Evolutionary conservation across 92 coral and sea anemone genomes (phyloP).

Genomic region (Phenganax stokvisi): DNA sequence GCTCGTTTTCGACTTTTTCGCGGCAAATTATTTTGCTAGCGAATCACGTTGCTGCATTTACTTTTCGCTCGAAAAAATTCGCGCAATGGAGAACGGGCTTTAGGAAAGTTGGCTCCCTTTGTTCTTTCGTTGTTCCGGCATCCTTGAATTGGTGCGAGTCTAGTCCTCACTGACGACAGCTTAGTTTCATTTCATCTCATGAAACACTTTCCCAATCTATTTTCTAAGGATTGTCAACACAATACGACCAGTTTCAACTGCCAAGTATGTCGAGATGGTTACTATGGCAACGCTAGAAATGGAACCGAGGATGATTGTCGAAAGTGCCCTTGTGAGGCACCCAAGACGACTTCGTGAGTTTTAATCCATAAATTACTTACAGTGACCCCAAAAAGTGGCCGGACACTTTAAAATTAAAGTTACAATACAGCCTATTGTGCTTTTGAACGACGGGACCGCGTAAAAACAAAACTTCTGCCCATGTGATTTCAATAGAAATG

Average conservation of each 20-base stretch:
- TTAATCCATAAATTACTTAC: background rate
- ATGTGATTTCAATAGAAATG: no score
- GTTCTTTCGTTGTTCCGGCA: no score
- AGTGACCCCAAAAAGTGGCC: background rate
- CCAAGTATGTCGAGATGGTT: constrained; percentile 77
- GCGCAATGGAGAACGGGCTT: no score
- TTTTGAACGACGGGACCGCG: no score
- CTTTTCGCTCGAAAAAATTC: no score
- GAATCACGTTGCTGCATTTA: no score
- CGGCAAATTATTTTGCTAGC: no score
- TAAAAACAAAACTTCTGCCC: no score
- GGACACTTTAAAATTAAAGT: background rate
- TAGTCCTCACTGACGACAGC: background rate
- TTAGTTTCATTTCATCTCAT: background rate
- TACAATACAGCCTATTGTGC: no score
- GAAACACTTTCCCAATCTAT: background rate
- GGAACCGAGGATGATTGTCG: constrained; percentile 87
- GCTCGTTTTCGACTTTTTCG: no score
- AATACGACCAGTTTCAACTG: constrained; percentile 89
- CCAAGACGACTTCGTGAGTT: constrained; percentile 87
- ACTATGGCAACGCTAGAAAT: constrained; percentile 95
- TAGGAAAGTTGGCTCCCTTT: no score
- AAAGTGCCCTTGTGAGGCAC: constrained; percentile 78
- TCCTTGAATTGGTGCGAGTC: no score
- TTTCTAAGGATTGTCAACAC: constrained; percentile 72